phyloP scores from a whole-genome alignment of 1,140 invertebrate species.

The Heterodera schachtii region DNA sequence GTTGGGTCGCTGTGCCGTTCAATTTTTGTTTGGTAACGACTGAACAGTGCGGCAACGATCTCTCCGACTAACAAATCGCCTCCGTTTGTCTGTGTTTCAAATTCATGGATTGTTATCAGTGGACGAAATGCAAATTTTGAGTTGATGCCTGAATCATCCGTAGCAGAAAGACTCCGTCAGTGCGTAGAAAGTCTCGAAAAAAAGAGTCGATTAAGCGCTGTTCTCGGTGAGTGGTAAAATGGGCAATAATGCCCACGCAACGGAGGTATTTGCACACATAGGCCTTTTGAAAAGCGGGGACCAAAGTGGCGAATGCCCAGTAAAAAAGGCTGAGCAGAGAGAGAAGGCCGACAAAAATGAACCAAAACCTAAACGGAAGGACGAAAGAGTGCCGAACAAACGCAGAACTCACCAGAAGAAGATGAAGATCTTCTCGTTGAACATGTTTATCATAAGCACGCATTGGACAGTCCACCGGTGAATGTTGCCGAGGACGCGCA shows the following conservation, averaged over 20 bases:
- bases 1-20: slow-evolving; percentile 34
- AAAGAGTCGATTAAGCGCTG: slow-evolving; percentile 47
- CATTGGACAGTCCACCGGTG: slow-evolving; percentile 67
- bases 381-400: neutral
- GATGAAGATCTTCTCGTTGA: slow-evolving; percentile 73
- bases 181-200: slow-evolving; percentile 61
- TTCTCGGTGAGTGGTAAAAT: slow-evolving; percentile 44
- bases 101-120: neutral
- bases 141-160: slow-evolving; percentile 58
- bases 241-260: slow-evolving; percentile 41
- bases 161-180: slow-evolving; percentile 66
- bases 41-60: slow-evolving; percentile 50
- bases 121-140: neutral
- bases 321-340: slow-evolving; percentile 60
- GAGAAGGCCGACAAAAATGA: slow-evolving; percentile 60
- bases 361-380: slow-evolving; percentile 56
- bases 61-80: slow-evolving; percentile 60
- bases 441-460: slow-evolving; percentile 73
- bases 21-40: slow-evolving; percentile 38
- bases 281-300: slow-evolving; percentile 37
- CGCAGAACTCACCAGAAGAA: slow-evolving; percentile 46
- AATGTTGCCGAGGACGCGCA: slow-evolving; percentile 65
- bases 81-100: slow-evolving; percentile 53
- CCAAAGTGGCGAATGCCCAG: slow-evolving; percentile 55
- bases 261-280: slow-evolving; percentile 53